Percentiles rank a stretch among this genome's conserved stretches.
Conservation (phyloP, 2,113 vertebrate species). For the Narcine bancroftii region DNA sequence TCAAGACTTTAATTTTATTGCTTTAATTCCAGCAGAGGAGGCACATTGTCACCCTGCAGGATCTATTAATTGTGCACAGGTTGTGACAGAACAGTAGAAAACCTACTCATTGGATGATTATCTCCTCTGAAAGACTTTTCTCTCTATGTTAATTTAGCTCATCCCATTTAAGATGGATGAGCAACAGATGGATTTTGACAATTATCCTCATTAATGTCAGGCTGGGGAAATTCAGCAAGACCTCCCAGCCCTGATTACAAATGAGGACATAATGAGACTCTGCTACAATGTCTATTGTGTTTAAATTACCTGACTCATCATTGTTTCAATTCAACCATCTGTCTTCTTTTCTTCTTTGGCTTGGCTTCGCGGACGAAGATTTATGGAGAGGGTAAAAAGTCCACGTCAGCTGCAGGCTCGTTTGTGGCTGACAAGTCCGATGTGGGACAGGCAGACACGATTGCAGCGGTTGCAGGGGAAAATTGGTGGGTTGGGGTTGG, state of each 20-base stretch:
- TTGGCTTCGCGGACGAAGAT: no score
- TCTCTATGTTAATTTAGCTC: background rate
- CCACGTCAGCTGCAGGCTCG: no score
- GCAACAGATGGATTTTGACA: background rate
- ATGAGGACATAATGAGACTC: background rate
- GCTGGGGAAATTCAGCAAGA: background rate
- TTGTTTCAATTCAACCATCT: background rate
- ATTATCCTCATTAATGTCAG: background rate
- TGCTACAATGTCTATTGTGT: background rate
- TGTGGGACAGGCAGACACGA: no score
- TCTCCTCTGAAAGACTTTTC: background rate
- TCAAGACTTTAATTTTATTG: background rate
- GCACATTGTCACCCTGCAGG: background rate
- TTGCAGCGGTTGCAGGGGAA: no score
- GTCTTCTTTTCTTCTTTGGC: no score
- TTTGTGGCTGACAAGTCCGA: no score
- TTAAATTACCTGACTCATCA: background rate
- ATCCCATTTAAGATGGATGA: background rate
- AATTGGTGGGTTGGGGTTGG: no score
- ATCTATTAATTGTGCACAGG: background rate
- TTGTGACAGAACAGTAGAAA: background rate
- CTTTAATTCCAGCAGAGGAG: background rate
- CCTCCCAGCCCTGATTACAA: background rate
- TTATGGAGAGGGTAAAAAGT: no score
- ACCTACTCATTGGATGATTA: background rate